Conservation (phyloP, 2,113 vertebrate species). For the Sebastes fasciatus region DNA sequence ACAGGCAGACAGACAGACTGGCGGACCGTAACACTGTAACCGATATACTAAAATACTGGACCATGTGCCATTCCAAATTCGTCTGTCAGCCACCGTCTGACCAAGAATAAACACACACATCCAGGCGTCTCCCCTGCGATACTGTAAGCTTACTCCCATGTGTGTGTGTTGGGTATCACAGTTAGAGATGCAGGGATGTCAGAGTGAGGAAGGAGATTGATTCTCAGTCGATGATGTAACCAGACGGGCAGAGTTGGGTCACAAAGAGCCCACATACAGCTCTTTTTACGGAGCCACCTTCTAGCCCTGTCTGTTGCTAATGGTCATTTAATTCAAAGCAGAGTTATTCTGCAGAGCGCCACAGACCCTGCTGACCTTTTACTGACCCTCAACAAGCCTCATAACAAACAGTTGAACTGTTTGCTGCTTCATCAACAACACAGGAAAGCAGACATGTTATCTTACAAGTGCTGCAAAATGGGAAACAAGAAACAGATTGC, state of each 20-base stretch:
- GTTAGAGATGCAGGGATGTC: slow-evolving; percentile 64
- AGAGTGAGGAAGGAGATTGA: slow-evolving; percentile 52
- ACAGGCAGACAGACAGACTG: slow-evolving; percentile 69
- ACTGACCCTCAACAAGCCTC: slow-evolving; percentile 17
- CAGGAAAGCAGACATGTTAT: background rate
- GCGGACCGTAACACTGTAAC: slow-evolving; percentile 73
- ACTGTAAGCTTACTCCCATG: slow-evolving; percentile 40
- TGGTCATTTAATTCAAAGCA: slow-evolving; percentile 54
- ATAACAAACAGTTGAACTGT: background rate
- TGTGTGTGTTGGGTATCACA: slow-evolving; percentile 36
- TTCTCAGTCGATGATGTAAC: slow-evolving; percentile 79
- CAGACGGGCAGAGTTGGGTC: slow-evolving; percentile 36
- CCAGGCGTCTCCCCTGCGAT: slow-evolving; percentile 45
- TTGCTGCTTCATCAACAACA: background rate
- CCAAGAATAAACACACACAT: slow-evolving; percentile 74
- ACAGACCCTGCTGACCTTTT: slow-evolving; percentile 13
- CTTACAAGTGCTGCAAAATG: background rate
- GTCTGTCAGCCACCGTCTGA: slow-evolving; percentile 74
- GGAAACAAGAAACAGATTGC: background rate
- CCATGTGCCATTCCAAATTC: slow-evolving; percentile 75
- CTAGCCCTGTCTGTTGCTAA: slow-evolving; percentile 62
- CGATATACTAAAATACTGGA: slow-evolving; percentile 72
- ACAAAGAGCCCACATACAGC: slow-evolving; percentile 48
- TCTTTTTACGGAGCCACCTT: slow-evolving; percentile 52
- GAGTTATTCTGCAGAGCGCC: slow-evolving; percentile 4